phyloP scores from a whole-genome alignment of 2,888 invertebrate species.

The Drosophila austrosaltans region DNA sequence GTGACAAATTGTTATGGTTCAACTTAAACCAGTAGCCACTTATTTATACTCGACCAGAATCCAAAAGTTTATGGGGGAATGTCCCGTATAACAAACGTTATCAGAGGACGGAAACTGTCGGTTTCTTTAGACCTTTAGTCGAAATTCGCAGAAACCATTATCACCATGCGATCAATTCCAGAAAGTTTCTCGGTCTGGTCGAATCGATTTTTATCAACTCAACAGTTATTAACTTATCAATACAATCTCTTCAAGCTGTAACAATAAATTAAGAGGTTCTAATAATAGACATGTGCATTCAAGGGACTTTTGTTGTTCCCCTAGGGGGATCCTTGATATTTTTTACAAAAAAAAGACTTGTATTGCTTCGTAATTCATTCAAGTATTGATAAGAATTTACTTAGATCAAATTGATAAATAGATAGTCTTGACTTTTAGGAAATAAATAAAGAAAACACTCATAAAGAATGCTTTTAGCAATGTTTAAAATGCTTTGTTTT shows the following conservation, averaged over 20 bases:
- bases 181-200: not conserved
- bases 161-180: not conserved
- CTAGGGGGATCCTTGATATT: not conserved
- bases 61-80: not conserved
- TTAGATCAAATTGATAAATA: no score
- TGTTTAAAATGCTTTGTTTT: no score
- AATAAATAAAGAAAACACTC: no score
- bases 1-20: not conserved
- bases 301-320: not conserved
- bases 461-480: no score
- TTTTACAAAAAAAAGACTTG: no score
- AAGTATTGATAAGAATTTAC: no score
- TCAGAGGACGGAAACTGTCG: not conserved
- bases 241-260: not conserved
- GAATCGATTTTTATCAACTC: not conserved
- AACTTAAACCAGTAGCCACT: not conserved
- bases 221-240: not conserved
- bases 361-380: no score
- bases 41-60: not conserved
- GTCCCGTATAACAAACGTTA: not conserved
- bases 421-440: no score
- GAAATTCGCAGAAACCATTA: constrained; percentile 1
- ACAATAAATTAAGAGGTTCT: not conserved
- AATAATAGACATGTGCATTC: not conserved
- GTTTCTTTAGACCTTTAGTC: not conserved